Evolutionary conservation across 30 jellyfish, hydroid and myxozoan genomes (phyloP), one percentile per base, ranked within the genome.

Genomic region (Aurelia aurita): DNA sequence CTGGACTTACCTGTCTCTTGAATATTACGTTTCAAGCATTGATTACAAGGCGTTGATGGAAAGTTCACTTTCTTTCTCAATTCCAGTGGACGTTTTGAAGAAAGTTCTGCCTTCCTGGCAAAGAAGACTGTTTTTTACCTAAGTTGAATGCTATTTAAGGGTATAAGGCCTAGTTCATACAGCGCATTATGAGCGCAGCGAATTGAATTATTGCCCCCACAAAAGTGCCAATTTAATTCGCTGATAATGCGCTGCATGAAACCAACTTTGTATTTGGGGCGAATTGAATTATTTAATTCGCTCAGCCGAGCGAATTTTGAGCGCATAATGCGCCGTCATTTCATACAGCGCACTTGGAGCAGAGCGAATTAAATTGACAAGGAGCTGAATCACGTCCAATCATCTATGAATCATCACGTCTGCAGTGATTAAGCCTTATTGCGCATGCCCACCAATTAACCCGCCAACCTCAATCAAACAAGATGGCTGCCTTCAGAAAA

Each of bases 101-200:
- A n/a, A n/a, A n/a, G n/a, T n/a, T n/a, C n/a, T n/a, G n/a, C n/a
- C n/a, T n/a, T n/a, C n/a, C n/a, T n/a, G n/a, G n/a, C n/a, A n/a
- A n/a, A n/a, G n/a, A n/a, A n/a, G n/a, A n/a, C n/a, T n/a, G n/a
- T n/a, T n/a, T n/a, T n/a, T n/a, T n/a, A n/a, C n/a, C n/a, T n/a
- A n/a, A n/a, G n/a, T n/a, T n/a, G n/a, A n/a, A n/a, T n/a, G n/a
- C n/a, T n/a, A n/a, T n/a, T n/a, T n/a, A n/a, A n/a, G n/a, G n/a
- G n/a, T n/a, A n/a, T n/a, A n/a, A n/a, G 70, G 84, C 84, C 69
- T 45, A 72, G 84, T 32, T 68, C 80, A 32, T 68, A 68, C 80
- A 68, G 80, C 28, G 61, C 62, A 68, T 28, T 68, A 68, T 13
- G 80, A 68, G 80, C 62, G 80, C 80, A 68, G 80, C 80, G 80